Conservation (phyloP, 2,797 vertebrate genomes). For the Erethizon dorsatum region DNA sequence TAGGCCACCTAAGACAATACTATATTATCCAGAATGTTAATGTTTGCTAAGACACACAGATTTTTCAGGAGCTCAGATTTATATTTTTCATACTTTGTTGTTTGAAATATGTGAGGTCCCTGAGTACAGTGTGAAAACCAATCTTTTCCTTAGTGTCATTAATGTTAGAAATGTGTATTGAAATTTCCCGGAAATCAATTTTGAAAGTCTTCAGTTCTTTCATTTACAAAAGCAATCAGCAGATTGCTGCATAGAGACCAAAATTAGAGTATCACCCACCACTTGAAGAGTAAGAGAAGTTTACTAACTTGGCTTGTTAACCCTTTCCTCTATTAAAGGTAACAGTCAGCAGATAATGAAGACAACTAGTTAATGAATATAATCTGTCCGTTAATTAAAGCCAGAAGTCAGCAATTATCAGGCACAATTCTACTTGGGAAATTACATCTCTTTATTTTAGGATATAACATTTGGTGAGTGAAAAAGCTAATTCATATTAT, state of each 20-base stretch:
- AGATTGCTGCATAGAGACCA: not conserved
- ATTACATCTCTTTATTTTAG: conserved; percentile 40
- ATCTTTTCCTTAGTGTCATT: conserved; percentile 44
- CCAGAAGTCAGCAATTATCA: not conserved
- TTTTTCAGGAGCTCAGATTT: conserved; percentile 47
- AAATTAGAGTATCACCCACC: conserved; percentile 1
- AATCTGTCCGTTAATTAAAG: not conserved
- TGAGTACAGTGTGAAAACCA: not conserved
- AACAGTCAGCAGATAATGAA: not conserved
- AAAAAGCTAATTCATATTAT: conserved; percentile 47
- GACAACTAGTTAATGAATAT: conserved; percentile 10
- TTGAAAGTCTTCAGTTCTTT: conserved; percentile 59
- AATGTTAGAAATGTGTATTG: conserved; percentile 1
- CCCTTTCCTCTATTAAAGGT: not conserved
- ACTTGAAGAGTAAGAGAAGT: not conserved
- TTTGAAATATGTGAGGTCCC: conserved; percentile 28
- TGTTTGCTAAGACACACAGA: conserved; percentile 4
- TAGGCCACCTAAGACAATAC: conserved; percentile 28
- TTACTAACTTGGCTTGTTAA: conserved; percentile 52
- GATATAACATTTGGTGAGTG: conserved; percentile 66
- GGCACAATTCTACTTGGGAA: conserved; percentile 43
- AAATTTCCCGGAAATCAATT: conserved; percentile 57
- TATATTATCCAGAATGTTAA: conserved; percentile 42
- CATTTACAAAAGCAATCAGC: conserved; percentile 37
- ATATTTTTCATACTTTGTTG: conserved; percentile 15